phyloP scores from a whole-genome alignment of 2,888 invertebrate genomes.

The Vannuccia rotundouncinata region DNA sequence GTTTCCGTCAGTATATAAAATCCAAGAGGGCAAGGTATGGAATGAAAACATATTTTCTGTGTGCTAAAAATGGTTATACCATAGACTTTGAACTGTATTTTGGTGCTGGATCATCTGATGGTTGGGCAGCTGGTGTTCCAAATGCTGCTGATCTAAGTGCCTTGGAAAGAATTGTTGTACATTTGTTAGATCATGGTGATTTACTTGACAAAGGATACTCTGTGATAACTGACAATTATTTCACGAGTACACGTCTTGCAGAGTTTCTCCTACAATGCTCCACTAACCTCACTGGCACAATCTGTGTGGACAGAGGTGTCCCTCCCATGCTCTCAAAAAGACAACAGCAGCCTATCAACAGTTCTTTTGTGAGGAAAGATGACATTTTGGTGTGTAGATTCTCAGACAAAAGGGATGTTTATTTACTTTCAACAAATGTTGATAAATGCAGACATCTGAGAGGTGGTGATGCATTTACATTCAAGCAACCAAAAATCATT shows the following conservation, averaged over 20 bases:
- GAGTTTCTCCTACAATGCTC: too few species aligned
- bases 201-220: not conserved
- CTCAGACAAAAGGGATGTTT: not conserved
- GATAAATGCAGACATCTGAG: not conserved
- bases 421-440: not conserved
- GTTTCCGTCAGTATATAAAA: not conserved
- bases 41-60: not conserved
- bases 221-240: conserved; percentile 2
- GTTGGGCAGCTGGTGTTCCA: not conserved
- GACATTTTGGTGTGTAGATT: conserved; percentile 2
- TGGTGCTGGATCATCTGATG: not conserved
- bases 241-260: not conserved
- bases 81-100: not conserved
- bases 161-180: not conserved
- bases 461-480: not conserved
- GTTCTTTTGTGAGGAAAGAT: not conserved
- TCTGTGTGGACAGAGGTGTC: not conserved
- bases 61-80: not conserved
- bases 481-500: not conserved
- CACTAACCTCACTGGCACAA: too few species aligned
- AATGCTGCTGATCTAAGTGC: not conserved
- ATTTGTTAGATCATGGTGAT: not conserved
- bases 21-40: not conserved
- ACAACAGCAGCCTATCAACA: not conserved
- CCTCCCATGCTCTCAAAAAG: not conserved